Conservation (phyloP, 2,797 vertebrate genomes). For the Helicolenus hilgendorfi region DNA sequence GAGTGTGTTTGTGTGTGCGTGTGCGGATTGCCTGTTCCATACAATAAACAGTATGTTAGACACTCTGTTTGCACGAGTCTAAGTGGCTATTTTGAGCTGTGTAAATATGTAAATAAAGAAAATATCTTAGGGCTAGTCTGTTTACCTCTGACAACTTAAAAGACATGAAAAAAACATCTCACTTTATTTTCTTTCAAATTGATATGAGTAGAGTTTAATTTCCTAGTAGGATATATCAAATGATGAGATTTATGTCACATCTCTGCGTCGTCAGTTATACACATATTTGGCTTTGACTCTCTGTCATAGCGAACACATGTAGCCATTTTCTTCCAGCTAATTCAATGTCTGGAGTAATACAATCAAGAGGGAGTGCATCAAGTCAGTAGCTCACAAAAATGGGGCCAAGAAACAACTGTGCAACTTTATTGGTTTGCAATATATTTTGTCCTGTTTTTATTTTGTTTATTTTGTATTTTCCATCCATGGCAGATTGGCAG, state of each 20-base stretch:
- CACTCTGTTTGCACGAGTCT: conserved; percentile 9
- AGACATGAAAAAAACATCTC: not conserved
- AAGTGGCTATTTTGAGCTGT: not conserved
- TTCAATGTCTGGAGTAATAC: not conserved
- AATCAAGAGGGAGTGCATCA: not conserved
- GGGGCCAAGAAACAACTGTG: not conserved
- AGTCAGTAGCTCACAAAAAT: not conserved
- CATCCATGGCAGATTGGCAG: not conserved
- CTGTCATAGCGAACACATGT: not conserved
- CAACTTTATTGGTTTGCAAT: not conserved
- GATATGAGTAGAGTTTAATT: not conserved
- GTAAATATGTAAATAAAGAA: not conserved
- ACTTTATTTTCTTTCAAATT: not conserved
- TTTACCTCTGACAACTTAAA: not conserved
- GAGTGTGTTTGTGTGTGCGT: not conserved
- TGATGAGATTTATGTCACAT: not conserved
- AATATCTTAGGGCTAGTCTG: not conserved
- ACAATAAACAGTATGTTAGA: conserved; percentile 31
- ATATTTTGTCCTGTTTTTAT: not conserved
- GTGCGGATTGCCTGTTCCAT: not conserved
- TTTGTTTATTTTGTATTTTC: not conserved
- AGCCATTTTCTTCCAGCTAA: not conserved
- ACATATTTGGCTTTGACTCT: not conserved
- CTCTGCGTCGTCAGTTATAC: not conserved
- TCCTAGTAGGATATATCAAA: not conserved